phyloP scores from a whole-genome alignment of 2,113 vertebrate species.

The Nothobranchius kuhntae region DNA sequence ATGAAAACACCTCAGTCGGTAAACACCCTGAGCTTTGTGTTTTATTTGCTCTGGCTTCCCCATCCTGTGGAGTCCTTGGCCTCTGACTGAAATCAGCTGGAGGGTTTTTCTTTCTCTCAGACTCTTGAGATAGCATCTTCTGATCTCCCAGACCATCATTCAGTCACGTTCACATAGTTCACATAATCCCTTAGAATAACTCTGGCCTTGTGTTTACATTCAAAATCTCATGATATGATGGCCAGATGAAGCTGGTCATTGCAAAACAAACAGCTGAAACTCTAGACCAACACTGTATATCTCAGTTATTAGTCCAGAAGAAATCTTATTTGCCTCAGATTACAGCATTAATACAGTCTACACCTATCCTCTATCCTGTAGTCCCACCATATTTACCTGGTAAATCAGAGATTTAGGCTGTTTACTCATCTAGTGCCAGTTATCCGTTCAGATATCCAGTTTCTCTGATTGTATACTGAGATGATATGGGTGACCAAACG shows the following conservation, averaged over 20 bases:
- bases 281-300: too few species aligned
- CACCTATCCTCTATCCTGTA: too few species aligned
- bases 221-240: conserved; percentile 23
- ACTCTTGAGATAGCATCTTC: conserved; percentile 45
- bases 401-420: too few species aligned
- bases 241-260: conserved; percentile 21
- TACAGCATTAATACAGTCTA: too few species aligned
- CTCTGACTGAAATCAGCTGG: conserved; percentile 13
- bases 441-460: conserved; percentile 18
- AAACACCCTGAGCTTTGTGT: not conserved
- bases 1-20: not conserved
- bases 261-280: conserved; percentile 11
- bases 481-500: not conserved
- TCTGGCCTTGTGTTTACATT: conserved; percentile 35
- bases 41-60: not conserved
- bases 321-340: too few species aligned
- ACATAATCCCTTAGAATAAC: conserved; percentile 42
- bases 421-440: conserved; percentile 25
- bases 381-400: too few species aligned
- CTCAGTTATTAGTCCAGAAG: too few species aligned
- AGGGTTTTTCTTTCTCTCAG: conserved; percentile 6
- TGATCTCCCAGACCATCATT: conserved; percentile 44
- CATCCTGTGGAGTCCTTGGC: not conserved
- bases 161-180: conserved; percentile 55
- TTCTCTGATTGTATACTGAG: conserved; percentile 2